Base-by-base conservation (phyloP, 2,888 invertebrate genomes). In the Shargacucullia verbasci region DNA sequence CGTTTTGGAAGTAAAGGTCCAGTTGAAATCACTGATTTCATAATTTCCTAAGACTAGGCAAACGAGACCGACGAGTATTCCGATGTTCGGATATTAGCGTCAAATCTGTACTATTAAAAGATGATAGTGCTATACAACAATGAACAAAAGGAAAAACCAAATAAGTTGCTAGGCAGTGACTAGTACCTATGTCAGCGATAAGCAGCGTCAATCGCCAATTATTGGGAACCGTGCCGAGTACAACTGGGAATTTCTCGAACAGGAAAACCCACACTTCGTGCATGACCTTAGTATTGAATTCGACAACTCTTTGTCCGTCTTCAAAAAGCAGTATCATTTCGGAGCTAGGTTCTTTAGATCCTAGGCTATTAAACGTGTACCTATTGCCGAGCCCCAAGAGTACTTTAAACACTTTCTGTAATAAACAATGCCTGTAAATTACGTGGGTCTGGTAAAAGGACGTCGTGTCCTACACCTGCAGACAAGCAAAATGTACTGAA, bases 171-270 rank as follows among this genome's bases (percentile, higher is more conserved):
- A 31, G 46, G 31, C 59, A 63, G 31, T 50, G 41, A 31, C 43
- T 20, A 20, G 29, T 57, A 48, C 27, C 14, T 20, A 59, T 12
- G 7, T 38, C 35, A 6, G 8, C 14, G 56, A 63, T 66, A 70
- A 62, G 48, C 25, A 31, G 5, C 12, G 46, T 46, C 10, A 15
- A n/a, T 29, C 29, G 35, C 33, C 47, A 48, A 38, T 35, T 60
- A 54, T 44, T 67, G 52, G 44, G 46, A 13, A 46, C 31, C 41
- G 27, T 33, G 61, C 38, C 41, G 41, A 53, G 53, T 64, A 52
- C 38, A 39, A 47, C 50, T 40, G 44, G 50, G 63, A 62, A 65
- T 68, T 29, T 50, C 33, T 37, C n/a, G n/a, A 34, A 12, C 25
- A 34, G 44, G 47, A 69, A 69, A 69, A 37, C 31, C 34, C 40